A percentile compares a stretch with the other conserved stretches of the same genome.
These are phyloP conservation scores for Caenorhabditis panamensis DNA, from an alignment of 2,888 invertebrate genomes.

Conservation along the genomic window DNA sequence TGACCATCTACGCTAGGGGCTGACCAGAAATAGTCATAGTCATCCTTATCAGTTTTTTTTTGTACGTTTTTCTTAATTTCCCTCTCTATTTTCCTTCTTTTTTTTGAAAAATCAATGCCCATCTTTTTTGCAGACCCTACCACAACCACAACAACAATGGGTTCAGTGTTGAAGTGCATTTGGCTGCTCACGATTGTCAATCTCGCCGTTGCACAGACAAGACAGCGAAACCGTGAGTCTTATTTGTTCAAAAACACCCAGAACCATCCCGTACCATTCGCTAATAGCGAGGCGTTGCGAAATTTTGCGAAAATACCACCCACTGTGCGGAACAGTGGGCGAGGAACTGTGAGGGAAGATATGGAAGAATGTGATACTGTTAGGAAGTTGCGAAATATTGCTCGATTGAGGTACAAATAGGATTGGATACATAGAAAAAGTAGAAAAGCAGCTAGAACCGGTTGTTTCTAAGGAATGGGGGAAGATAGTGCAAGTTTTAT, in stretches of 20 bases:
- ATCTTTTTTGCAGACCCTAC: slow-evolving; percentile 1
- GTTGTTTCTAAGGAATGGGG: background rate
- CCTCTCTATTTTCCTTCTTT: background rate
- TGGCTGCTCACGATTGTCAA: slow-evolving; percentile 31
- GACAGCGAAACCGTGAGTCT: slow-evolving; percentile 43
- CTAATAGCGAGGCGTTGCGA: slow-evolving; percentile 10
- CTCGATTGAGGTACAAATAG: background rate
- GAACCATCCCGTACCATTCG: background rate
- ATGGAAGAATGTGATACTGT: no score
- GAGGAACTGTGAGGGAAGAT: slow-evolving; percentile 5
- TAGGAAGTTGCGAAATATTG: background rate
- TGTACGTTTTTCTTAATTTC: background rate
- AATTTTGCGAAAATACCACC: slow-evolving; percentile 30
- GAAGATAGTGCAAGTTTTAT: no score
- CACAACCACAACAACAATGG: slow-evolving; percentile 22
- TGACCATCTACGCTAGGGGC: no score
- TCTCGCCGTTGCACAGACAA: slow-evolving; percentile 31
- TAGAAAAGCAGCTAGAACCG: background rate
- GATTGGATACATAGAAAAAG: background rate
- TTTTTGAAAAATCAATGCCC: background rate
- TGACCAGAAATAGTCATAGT: background rate
- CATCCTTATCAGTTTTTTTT: background rate
- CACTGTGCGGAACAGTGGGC: slow-evolving; percentile 14
- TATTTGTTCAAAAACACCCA: slow-evolving; percentile 25
- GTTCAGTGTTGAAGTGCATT: slow-evolving; percentile 24